phyloP scores from a whole-genome alignment of 2,888 invertebrate species.

The Archaeoteleia sp. region DNA sequence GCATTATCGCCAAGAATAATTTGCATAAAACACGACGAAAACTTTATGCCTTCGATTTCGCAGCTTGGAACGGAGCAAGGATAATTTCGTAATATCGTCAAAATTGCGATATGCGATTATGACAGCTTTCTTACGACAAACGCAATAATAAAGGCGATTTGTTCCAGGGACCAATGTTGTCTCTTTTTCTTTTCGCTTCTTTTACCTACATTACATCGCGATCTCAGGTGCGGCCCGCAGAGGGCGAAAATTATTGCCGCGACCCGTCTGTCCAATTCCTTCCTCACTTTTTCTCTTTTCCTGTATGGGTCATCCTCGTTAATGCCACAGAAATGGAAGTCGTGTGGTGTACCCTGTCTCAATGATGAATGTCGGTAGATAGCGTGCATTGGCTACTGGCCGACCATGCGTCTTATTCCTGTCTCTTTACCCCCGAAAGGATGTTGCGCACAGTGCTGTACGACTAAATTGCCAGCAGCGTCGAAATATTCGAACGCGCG shows the following conservation, averaged over 20 bases:
- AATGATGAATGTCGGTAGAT: conserved; percentile 69
- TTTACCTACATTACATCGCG: conserved; percentile 17
- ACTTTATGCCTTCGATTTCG: not conserved
- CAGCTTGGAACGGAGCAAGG: too few species aligned
- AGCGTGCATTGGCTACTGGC: conserved; percentile 63
- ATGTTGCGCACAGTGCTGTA: conserved; percentile 43
- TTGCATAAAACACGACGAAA: conserved; percentile 1
- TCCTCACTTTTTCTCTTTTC: conserved; percentile 23
- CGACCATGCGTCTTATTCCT: conserved; percentile 67
- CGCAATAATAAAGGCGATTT: conserved; percentile 20
- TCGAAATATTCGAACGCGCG: conserved; percentile 38
- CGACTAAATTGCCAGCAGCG: conserved; percentile 38
- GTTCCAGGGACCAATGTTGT: conserved; percentile 2
- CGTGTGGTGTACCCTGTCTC: conserved; percentile 64
- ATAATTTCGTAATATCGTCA: too few species aligned
- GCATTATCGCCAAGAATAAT: conserved; percentile 5
- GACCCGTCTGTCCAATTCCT: conserved; percentile 29
- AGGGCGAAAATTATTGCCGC: conserved; percentile 38
- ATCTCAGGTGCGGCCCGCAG: conserved; percentile 6
- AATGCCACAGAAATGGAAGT: conserved; percentile 53
- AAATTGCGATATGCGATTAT: too few species aligned
- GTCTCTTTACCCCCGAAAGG: conserved; percentile 60
- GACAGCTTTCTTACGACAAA: conserved; percentile 6
- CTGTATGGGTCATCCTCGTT: conserved; percentile 49
- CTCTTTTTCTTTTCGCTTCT: conserved; percentile 11